Base-by-base conservation (phyloP, 1,140 invertebrate species). In the Grapholita molesta region DNA sequence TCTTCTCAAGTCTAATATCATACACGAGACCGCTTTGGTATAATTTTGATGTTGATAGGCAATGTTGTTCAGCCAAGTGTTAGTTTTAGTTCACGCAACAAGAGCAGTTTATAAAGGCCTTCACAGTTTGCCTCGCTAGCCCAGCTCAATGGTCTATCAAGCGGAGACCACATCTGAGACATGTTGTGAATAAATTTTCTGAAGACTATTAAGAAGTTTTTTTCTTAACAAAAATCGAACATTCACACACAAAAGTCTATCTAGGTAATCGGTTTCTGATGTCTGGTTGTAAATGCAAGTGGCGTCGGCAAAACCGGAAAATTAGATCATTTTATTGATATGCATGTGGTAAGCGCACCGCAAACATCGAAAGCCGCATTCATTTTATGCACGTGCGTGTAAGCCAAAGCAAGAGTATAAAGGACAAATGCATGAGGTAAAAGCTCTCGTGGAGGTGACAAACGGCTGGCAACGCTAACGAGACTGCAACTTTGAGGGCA, bases 401-500 rank as follows among this genome's bases (percentile, higher is more conserved):
- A 48, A 55, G 35, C 35, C 71, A 48, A 48, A 21, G 42, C 42
- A 9, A 48, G 42, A 48, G 42, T 48, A 48, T 9, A 73, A 73
- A 68, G 21, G 65, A 64, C 57, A 38, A 73, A 68, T 71, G 70
- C 75, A 73, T 65, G 70, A 68, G 48, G 48, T 35, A 23, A 68
- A 69, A 66, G 57, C 68, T 53, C 67, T 70, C 28, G 65, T 70
- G 38, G 68, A 75, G 69, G 70, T 74, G 73, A 74, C 78, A 77
- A 77, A 71, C 66, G 71, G 64, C 35, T 30, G 67, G 69, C 66
- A 21, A 48, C 32, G 32, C 70, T 79, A 79, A 79, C 75, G 73
- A 75, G 75, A 69, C 69, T 71, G 74, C 71, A 73, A 72, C 73
- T 77, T 73, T 73, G 69, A 74, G 55, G 65, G 68, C 64, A 70